Evolutionary conservation across 2,797 vertebrate species (phyloP).

Genomic region (Strix occidentalis): DNA sequence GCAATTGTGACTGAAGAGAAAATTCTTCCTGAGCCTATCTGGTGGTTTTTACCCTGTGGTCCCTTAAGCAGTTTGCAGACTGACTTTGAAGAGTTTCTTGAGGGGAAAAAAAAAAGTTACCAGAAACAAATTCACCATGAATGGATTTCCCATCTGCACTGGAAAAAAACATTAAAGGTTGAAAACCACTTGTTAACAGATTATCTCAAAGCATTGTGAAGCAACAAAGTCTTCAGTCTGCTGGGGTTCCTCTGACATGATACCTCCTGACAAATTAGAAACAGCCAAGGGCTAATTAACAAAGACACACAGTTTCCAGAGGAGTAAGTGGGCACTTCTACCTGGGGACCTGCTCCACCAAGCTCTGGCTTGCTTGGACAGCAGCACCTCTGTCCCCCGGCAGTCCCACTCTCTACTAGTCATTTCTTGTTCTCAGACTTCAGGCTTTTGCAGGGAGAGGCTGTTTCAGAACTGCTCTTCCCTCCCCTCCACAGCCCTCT

Average conservation of each 20-base stretch:
- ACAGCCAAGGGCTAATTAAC: not conserved
- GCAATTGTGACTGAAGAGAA: not conserved
- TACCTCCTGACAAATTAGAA: not conserved
- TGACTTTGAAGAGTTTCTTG: slow-evolving; percentile 1
- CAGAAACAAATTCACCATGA: not conserved
- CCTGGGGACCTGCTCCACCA: not conserved
- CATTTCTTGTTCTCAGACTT: not conserved
- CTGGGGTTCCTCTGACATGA: not conserved
- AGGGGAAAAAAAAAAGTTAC: not conserved
- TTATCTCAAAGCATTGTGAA: not conserved
- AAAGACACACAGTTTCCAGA: not conserved
- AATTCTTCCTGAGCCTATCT: not conserved
- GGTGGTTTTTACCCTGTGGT: slow-evolving; percentile 6
- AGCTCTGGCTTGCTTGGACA: not conserved
- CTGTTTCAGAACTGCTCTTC: not conserved
- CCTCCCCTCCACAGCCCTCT: not conserved
- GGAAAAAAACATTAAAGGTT: not conserved
- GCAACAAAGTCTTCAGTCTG: not conserved
- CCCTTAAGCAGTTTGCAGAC: not conserved
- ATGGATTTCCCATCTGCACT: not conserved
- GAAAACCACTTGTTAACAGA: not conserved
- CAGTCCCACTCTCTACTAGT: not conserved
- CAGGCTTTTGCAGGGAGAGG: not conserved
- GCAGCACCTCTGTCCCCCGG: not conserved
- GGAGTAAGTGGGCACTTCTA: not conserved